Base-by-base conservation (phyloP, 2,113 vertebrate genomes). In the Catharus minimus region DNA sequence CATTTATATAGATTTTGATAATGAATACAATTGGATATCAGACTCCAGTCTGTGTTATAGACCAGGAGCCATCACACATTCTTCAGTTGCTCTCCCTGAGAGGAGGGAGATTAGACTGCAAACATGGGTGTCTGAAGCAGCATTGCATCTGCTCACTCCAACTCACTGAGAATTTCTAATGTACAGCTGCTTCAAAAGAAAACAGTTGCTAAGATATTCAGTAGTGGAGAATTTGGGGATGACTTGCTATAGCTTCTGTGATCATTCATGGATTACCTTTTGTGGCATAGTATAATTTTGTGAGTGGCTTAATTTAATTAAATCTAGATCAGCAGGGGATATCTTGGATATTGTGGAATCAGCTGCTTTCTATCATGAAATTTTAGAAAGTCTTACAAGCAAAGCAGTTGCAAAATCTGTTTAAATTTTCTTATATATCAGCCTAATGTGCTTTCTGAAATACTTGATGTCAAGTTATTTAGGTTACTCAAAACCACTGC, bases 1-100 rank as follows among this genome's bases (percentile, higher is more conserved):
- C 50, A 23, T 93, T 86, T 75, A 74, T 85, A 46, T 20, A 77
- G 84, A 58, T 88, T 77, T 67, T 90, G 73, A 85, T 88, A 91
- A 82, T 72, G 73, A 90, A 53, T 84, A 89, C 78, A 92, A 69
- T n/a, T 74, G 67, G 64, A 24, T 82, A 73, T 80, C 82, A 80
- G 82, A 43, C 49, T 79, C 60, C 75, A 84, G 38, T 39, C 58
- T 74, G 30, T 66, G 32, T 76, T 86, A 73, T 11, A 88, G 95
- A 88, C 41, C 60, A 62, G 71, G 22, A 92, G 66, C 50, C 53
- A 52, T 68, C 52, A 75, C 2, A 2, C 52, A 75, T 73, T 46
- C 36, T 60, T 88, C 62, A 90, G 41, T 74, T 91, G 55, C 56
- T 91, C 62, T 56, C 50, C 53, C 41, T 66, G 46, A 89, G 53